Conservation (phyloP, 2,113 vertebrate species). For the Mystacornis crossleyi region DNA sequence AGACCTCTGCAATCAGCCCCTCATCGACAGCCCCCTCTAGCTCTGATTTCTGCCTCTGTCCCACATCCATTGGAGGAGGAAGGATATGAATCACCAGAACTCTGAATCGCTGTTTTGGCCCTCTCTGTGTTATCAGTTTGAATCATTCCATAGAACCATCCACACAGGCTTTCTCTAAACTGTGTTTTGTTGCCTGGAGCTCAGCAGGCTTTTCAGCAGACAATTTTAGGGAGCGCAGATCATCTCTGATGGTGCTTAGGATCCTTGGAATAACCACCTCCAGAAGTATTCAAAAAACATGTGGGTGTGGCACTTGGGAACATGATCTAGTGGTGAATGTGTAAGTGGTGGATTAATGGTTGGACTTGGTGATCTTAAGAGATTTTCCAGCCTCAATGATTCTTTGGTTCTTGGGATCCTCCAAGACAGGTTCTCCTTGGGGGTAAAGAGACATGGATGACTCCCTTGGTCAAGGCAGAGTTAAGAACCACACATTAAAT, state of each 20-base stretch:
- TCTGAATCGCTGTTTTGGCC: neutral
- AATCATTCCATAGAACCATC: neutral
- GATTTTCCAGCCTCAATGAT: neutral
- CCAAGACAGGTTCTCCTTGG: neutral
- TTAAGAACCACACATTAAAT: neutral
- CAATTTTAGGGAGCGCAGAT: neutral
- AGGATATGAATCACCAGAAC: neutral
- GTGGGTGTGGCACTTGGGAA: neutral
- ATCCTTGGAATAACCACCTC: neutral
- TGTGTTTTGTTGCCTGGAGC: neutral
- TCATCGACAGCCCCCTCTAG: accelerated
- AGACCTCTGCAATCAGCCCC: neutral
- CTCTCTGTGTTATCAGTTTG: neutral
- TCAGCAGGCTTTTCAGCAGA: neutral
- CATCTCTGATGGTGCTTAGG: neutral
- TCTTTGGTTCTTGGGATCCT: neutral
- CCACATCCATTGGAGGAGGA: neutral
- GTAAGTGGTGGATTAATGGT: neutral
- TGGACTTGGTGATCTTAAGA: neutral
- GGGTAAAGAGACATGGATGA: neutral
- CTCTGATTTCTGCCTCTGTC: neutral
- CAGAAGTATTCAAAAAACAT: neutral
- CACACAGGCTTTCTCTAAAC: neutral
- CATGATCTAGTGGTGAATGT: neutral
- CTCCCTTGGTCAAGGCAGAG: neutral